Evolutionary conservation across 2,797 vertebrate genomes (phyloP).

Genomic region (Enoplosus armatus): DNA sequence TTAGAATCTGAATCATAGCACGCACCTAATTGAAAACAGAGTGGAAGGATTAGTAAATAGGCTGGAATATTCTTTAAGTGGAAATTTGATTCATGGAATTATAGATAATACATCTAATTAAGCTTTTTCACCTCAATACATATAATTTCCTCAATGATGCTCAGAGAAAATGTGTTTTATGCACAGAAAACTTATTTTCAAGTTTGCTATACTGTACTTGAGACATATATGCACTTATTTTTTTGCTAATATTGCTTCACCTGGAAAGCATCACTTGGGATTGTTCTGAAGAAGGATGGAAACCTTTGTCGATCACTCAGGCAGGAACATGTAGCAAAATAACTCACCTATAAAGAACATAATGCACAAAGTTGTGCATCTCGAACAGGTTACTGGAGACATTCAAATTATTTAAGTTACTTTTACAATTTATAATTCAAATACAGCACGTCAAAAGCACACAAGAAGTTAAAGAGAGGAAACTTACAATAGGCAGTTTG

Average conservation of each 20-base stretch:
- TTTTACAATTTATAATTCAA: background rate
- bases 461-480: background rate
- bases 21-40: slow-evolving; percentile 28
- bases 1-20: slow-evolving; percentile 73
- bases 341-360: slow-evolving; percentile 68
- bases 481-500: slow-evolving; percentile 44
- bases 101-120: background rate
- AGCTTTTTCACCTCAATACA: background rate
- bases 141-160: background rate
- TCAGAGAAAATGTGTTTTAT: background rate
- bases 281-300: slow-evolving; percentile 65
- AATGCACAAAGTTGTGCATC: background rate
- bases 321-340: slow-evolving; percentile 67
- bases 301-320: slow-evolving; percentile 37
- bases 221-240: background rate
- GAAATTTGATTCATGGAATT: background rate
- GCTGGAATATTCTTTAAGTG: background rate
- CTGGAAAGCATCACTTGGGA: slow-evolving; percentile 75
- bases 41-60: background rate
- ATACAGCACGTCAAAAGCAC: background rate
- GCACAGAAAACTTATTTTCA: background rate
- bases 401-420: background rate
- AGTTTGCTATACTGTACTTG: too few species aligned
- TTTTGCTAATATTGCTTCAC: slow-evolving; percentile 19
- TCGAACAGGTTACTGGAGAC: background rate